phyloP scores from a whole-genome alignment of 2,888 invertebrate species.

The Acanthosoma haemorrhoidale region DNA sequence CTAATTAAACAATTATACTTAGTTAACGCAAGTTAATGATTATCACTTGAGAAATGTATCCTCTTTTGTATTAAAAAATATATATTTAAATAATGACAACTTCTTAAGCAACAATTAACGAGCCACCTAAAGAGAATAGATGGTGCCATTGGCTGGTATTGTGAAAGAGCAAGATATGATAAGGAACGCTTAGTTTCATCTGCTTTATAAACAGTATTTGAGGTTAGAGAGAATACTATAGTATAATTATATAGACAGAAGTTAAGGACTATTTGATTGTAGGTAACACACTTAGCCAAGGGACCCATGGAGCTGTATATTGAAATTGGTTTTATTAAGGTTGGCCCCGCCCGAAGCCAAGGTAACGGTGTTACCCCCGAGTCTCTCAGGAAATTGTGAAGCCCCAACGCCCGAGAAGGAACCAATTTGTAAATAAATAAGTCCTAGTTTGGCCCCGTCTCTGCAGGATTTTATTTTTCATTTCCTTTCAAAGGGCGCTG shows the following conservation, averaged over 20 bases:
- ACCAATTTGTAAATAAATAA: constrained; percentile 27
- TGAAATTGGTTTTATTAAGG: constrained; percentile 7
- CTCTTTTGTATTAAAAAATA: too few relatives aligned
- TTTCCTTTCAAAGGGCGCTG: constrained; percentile 15
- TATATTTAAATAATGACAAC: too few relatives aligned
- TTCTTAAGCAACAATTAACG: too few relatives aligned
- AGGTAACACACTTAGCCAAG: not conserved
- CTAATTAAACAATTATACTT: too few relatives aligned
- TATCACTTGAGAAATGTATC: too few relatives aligned
- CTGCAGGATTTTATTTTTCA: constrained; percentile 21
- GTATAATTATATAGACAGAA: not conserved
- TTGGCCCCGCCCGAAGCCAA: not conserved
- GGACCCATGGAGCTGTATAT: not conserved
- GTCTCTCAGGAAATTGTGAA: constrained; percentile 13
- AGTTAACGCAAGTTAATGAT: too few relatives aligned
- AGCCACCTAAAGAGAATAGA: too few relatives aligned
- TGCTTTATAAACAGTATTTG: too few relatives aligned
- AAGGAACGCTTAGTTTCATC: too few relatives aligned
- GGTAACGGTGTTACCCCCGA: constrained; percentile 12
- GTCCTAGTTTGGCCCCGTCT: constrained; percentile 21
- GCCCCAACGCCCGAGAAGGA: not conserved
- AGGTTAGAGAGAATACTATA: too few relatives aligned
- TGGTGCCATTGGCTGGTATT: too few relatives aligned
- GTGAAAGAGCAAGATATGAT: too few relatives aligned
- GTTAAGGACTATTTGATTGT: not conserved